phyloP scores from a whole-genome alignment of 2,113 vertebrate species.

The Gobiocypris rarus region DNA sequence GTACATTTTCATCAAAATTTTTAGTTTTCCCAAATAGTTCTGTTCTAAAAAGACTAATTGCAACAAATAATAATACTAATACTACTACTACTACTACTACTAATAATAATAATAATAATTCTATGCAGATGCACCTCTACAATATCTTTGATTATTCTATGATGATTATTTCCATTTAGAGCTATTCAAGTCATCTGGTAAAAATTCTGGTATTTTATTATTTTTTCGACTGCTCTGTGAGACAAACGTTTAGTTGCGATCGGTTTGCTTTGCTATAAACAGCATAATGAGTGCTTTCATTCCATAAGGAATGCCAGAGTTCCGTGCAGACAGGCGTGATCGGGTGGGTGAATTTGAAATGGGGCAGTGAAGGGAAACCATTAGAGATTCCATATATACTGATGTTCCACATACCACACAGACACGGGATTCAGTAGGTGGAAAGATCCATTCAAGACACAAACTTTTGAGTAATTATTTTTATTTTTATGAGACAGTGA shows the following conservation, averaged over 20 bases:
- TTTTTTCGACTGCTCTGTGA: not conserved
- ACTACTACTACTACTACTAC: too few species aligned
- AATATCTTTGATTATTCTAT: not conserved
- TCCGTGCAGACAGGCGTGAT: slow-evolving; percentile 23
- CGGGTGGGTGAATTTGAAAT: slow-evolving; percentile 52
- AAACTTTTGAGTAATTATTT: not conserved
- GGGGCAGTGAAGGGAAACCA: slow-evolving; percentile 53
- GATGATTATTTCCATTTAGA: not conserved
- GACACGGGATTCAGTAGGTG: slow-evolving; percentile 35
- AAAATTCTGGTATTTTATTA: not conserved
- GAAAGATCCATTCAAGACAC: not conserved
- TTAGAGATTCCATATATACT: slow-evolving; percentile 46
- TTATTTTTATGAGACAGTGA: not conserved
- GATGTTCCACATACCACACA: slow-evolving; percentile 7
- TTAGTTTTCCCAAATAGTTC: too few species aligned
- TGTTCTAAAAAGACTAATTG: too few species aligned
- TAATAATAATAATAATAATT: too few species aligned
- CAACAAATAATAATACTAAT: too few species aligned
- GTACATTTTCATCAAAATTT: too few species aligned
- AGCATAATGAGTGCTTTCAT: slow-evolving; percentile 42
- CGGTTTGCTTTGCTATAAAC: slow-evolving; percentile 21
- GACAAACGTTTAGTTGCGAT: slow-evolving; percentile 28
- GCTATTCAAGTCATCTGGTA: not conserved
- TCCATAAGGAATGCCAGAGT: slow-evolving; percentile 24
- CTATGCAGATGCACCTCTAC: not conserved